Percentiles rank a stretch among this genome's conserved stretches.
Evolutionary conservation across 1,140 invertebrate species (phyloP).

Genomic region (Drosophila persimilis): DNA sequence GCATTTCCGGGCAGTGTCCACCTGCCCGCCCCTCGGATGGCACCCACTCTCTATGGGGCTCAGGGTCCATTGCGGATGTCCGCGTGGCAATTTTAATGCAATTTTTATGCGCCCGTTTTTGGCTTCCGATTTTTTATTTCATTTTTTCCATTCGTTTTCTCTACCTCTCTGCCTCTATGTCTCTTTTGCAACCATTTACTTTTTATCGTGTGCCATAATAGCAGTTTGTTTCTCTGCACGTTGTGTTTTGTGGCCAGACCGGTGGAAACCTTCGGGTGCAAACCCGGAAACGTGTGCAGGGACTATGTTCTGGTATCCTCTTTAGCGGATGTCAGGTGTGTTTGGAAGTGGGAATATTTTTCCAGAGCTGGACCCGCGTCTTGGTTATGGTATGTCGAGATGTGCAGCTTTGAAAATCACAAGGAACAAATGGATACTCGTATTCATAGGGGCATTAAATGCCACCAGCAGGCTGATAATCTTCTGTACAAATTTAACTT

Average conservation of each 20-base stretch:
- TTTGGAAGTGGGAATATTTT: conserved; percentile 9
- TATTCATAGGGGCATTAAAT: too few relatives aligned
- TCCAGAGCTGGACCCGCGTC: conserved; percentile 20
- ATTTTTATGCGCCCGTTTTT: conserved; percentile 77
- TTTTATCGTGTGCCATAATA: conserved; percentile 53
- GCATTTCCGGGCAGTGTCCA: conserved; percentile 58
- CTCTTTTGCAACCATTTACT: conserved; percentile 18
- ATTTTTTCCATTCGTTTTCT: conserved; percentile 20
- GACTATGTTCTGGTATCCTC: conserved; percentile 19
- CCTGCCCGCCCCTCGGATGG: conserved; percentile 11
- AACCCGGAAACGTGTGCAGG: conserved; percentile 19
- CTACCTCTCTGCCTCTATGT: conserved; percentile 11
- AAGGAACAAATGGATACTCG: too few relatives aligned
- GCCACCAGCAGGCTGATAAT: too few relatives aligned
- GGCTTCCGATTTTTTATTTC: conserved; percentile 66
- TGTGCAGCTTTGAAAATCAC: too few relatives aligned
- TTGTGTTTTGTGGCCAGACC: conserved; percentile 31
- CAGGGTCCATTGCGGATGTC: conserved; percentile 69
- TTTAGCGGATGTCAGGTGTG: conserved; percentile 35
- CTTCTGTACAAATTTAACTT: too few relatives aligned
- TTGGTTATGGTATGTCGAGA: too few relatives aligned
- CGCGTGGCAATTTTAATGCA: conserved; percentile 76
- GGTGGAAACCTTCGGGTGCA: conserved; percentile 9
- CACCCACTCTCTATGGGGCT: conserved; percentile 21
- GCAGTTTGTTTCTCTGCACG: conserved; percentile 38